These are phyloP conservation scores for Periophthalmodon schlosseri DNA, from an alignment of 2,113 vertebrate species.

Conservation along the genomic window DNA sequence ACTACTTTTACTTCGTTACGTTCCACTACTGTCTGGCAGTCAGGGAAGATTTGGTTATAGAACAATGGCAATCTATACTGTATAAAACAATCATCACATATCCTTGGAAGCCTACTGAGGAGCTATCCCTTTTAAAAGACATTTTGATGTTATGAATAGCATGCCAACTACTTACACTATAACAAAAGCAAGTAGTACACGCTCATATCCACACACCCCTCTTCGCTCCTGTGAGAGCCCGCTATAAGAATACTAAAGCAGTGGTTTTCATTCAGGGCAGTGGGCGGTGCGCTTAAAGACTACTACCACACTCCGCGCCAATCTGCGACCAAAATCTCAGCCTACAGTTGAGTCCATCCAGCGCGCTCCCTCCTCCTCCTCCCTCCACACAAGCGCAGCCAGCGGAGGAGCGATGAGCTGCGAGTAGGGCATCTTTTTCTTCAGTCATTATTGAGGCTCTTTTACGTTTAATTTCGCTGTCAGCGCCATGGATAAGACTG, in stretches of 20 bases:
- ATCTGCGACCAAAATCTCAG: conserved; percentile 36
- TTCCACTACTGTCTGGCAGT: too few species aligned
- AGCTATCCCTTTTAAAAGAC: too few species aligned
- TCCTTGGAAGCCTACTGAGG: too few species aligned
- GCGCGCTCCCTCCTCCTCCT: conserved; percentile 7
- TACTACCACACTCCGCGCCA: conserved; percentile 21
- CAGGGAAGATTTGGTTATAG: too few species aligned
- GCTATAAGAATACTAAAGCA: conserved; percentile 9
- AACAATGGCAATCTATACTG: too few species aligned
- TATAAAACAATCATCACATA: too few species aligned
- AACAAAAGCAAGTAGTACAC: neutral
- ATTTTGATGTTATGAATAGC: too few species aligned
- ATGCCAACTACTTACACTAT: neutral
- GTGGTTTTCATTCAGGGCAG: conserved; percentile 48
- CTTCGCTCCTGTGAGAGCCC: conserved; percentile 5
- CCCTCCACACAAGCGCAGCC: conserved; percentile 20
- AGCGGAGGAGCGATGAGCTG: conserved; percentile 45
- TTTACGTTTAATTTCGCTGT: conserved; percentile 11
- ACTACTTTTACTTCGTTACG: too few species aligned
- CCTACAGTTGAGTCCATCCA: conserved; percentile 26
- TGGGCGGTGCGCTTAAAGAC: conserved; percentile 67
- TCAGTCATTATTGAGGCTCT: conserved; percentile 6
- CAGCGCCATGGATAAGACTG: conserved; percentile 55
- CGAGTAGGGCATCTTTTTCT: conserved; percentile 54
- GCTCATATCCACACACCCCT: conserved; percentile 7